Evolutionary conservation across 2,888 invertebrate species (phyloP).

Genomic region (Tachina grossa): DNA sequence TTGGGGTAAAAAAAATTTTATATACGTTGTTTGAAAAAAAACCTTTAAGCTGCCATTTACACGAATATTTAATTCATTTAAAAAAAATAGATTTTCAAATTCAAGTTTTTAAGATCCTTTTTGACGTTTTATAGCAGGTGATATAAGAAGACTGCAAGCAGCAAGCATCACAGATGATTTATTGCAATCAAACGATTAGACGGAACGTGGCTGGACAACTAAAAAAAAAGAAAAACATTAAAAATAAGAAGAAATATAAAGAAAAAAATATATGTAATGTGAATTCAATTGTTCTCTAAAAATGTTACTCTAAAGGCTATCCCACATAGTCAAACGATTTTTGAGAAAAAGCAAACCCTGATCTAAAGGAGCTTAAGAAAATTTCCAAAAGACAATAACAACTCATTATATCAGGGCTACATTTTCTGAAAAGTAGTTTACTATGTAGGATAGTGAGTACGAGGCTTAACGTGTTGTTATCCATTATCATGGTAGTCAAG

Average conservation of each 20-base stretch:
- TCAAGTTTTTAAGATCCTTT: slow-evolving; percentile 14
- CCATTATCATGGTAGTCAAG: too few relatives aligned
- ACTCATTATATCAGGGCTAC: too few relatives aligned
- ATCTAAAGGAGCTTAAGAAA: too few relatives aligned
- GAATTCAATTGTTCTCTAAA: too few relatives aligned
- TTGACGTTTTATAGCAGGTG: slow-evolving; percentile 45
- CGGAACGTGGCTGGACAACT: slow-evolving; percentile 92
- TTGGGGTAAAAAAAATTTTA: slow-evolving; percentile 37
- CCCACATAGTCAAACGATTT: too few relatives aligned
- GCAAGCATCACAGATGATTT: slow-evolving; percentile 86
- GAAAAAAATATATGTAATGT: neutral
- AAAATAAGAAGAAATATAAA: neutral
- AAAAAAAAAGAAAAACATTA: slow-evolving; percentile 68
- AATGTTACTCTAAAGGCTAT: too few relatives aligned
- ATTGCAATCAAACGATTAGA: slow-evolving; percentile 86
- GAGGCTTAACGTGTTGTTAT: too few relatives aligned
- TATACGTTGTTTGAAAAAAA: too few relatives aligned
- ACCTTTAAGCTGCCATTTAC: slow-evolving; percentile 50
- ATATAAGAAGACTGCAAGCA: slow-evolving; percentile 76
- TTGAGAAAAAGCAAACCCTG: too few relatives aligned
- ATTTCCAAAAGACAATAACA: too few relatives aligned
- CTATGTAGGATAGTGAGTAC: too few relatives aligned
- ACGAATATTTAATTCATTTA: slow-evolving; percentile 3
- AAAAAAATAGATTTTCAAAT: slow-evolving; percentile 15
- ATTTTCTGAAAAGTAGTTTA: too few relatives aligned